Conservation (phyloP, 2,113 vertebrate species). For the Naja naja region DNA sequence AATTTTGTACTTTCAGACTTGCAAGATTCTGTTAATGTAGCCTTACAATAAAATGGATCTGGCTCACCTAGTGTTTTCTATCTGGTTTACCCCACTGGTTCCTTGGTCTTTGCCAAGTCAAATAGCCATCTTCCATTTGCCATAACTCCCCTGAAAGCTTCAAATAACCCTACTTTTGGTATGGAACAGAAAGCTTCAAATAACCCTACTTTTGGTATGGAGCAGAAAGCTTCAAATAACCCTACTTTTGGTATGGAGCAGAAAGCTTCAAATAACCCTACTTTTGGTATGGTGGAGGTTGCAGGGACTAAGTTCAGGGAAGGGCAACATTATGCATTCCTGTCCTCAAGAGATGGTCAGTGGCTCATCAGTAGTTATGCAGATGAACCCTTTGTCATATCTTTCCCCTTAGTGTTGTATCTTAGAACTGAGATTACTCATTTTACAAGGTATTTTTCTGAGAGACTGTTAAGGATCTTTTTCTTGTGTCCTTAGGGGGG, state of each 20-base stretch:
- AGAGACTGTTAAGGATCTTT: not conserved
- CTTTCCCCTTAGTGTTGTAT: not conserved
- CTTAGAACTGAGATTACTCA: not conserved
- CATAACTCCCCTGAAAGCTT: not conserved
- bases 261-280: not conserved
- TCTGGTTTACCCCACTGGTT: not conserved
- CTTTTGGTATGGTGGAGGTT: not conserved
- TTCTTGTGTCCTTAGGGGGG: not conserved
- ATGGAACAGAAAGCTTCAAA: not conserved
- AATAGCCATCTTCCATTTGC: not conserved
- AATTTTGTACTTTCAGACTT: not conserved
- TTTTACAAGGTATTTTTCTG: not conserved
- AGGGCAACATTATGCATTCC: not conserved
- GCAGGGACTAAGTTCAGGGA: not conserved
- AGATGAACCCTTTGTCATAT: not conserved
- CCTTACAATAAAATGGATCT: not conserved
- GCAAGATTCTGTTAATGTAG: not conserved
- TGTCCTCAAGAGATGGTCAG: not conserved
- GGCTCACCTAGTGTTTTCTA: not conserved
- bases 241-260: not conserved
- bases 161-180: not conserved
- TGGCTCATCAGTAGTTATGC: not conserved
- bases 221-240: not conserved
- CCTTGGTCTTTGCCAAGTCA: not conserved
- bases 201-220: not conserved